These are phyloP conservation scores for Agraylea sexmaculata DNA, from an alignment of 1,140 invertebrate genomes.

Conservation along the genomic window DNA sequence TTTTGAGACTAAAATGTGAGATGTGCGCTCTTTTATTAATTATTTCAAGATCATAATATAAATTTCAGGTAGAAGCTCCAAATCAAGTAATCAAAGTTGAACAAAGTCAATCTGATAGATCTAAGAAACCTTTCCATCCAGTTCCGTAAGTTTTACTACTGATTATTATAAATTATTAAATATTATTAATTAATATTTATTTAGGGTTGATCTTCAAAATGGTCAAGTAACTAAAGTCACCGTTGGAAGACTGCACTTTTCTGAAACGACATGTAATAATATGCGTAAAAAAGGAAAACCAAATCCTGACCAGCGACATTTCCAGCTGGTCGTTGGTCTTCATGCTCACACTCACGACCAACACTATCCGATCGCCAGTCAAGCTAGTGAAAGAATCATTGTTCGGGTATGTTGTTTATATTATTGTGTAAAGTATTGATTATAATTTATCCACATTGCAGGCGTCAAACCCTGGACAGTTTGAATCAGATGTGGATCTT, in stretches of 20 bases:
- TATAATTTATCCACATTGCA: conserved; percentile 28
- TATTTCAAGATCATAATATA: not conserved
- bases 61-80: conserved; percentile 66
- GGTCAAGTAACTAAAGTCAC: conserved; percentile 83
- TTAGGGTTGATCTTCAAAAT: conserved; percentile 72
- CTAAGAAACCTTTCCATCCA: conserved; percentile 94
- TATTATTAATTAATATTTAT: not conserved
- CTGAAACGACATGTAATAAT: conserved; percentile 96
- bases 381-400: conserved; percentile 92
- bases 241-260: conserved; percentile 92
- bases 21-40: not conserved
- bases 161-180: conserved; percentile 10
- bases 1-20: no score
- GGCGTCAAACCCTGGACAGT: conserved; percentile 98
- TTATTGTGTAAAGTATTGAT: not conserved
- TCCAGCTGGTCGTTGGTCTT: conserved; percentile 81
- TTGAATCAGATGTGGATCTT: conserved; percentile 85
- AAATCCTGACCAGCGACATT: conserved; percentile 97
- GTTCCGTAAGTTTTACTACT: conserved; percentile 67
- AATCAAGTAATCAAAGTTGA: conserved; percentile 91
- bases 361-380: conserved; percentile 67
- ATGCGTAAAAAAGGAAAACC: conserved; percentile 98
- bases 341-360: conserved; percentile 76
- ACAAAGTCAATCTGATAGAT: conserved; percentile 95
- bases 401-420: conserved; percentile 59